Conservation (phyloP, 2,797 vertebrate species). For the Pseudotriccus pelzelni region DNA sequence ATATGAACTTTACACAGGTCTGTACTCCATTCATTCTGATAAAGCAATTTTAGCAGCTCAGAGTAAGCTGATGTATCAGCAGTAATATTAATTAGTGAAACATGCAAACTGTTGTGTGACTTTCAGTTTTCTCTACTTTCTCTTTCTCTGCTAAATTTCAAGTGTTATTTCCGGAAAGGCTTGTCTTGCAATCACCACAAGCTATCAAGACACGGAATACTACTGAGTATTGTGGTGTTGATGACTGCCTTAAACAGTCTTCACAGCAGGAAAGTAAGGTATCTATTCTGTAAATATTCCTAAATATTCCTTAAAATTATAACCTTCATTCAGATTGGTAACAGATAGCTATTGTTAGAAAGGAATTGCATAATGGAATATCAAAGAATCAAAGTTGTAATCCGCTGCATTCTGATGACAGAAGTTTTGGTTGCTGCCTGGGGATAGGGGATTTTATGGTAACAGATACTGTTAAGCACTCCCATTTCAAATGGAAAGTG, state of each 20-base stretch:
- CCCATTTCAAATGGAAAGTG: background rate
- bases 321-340: background rate
- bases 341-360: background rate
- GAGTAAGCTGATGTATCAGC: background rate
- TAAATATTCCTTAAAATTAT: background rate
- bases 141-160: background rate
- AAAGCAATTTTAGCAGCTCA: background rate
- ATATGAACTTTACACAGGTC: background rate
- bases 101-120: background rate
- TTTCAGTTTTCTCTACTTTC: background rate
- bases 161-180: conserved; percentile 89
- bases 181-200: conserved; percentile 78
- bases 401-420: background rate
- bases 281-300: background rate
- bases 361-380: background rate
- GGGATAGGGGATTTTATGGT: background rate
- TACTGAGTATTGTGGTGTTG: background rate
- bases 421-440: background rate
- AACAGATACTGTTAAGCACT: background rate
- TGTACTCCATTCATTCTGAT: background rate
- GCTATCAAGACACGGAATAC: conserved; percentile 44
- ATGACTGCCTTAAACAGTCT: background rate
- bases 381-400: background rate
- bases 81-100: background rate
- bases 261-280: conserved; percentile 54